phyloP scores from a whole-genome alignment of 2,888 invertebrate genomes.

The Monochamus alternatus region DNA sequence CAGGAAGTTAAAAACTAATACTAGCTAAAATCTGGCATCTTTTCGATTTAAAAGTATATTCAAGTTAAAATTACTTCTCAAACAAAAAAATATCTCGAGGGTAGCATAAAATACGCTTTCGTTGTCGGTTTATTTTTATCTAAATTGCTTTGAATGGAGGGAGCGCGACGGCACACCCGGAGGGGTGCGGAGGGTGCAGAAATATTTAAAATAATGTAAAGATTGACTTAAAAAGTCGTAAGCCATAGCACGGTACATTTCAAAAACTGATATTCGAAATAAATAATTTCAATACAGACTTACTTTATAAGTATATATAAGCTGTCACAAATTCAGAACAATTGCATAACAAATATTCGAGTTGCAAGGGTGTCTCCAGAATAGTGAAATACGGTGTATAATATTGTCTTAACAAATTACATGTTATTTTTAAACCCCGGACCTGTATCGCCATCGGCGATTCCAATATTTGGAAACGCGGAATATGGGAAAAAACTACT shows the following conservation, averaged over 20 bases:
- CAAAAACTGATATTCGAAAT: conserved; percentile 42
- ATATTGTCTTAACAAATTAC: too few species aligned
- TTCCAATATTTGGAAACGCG: too few species aligned
- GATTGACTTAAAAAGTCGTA: conserved; percentile 63
- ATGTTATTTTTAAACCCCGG: too few species aligned
- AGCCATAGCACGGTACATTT: conserved; percentile 57
- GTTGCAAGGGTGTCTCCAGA: too few species aligned
- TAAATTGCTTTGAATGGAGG: conserved; percentile 59
- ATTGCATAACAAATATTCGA: too few species aligned
- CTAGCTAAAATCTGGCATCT: conserved; percentile 59
- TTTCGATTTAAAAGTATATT: conserved; percentile 59
- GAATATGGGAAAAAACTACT: too few species aligned
- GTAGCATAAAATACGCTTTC: conserved; percentile 61
- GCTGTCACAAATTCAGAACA: too few species aligned
- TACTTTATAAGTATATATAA: too few species aligned
- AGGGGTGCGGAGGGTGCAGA: conserved; percentile 40
- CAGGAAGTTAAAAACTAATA: conserved; percentile 60
- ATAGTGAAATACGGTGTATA: too few species aligned
- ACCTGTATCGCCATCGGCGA: too few species aligned
- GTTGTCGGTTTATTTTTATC: conserved; percentile 65
- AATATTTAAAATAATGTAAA: conserved; percentile 62
- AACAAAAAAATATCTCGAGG: conserved; percentile 61
- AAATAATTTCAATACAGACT: too few species aligned
- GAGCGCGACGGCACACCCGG: conserved; percentile 30
- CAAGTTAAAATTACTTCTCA: conserved; percentile 63